Evolutionary conservation across 2,888 invertebrate species (phyloP), one percentile per base, ranked within the genome.

Genomic region (Incurvaria masculella): DNA sequence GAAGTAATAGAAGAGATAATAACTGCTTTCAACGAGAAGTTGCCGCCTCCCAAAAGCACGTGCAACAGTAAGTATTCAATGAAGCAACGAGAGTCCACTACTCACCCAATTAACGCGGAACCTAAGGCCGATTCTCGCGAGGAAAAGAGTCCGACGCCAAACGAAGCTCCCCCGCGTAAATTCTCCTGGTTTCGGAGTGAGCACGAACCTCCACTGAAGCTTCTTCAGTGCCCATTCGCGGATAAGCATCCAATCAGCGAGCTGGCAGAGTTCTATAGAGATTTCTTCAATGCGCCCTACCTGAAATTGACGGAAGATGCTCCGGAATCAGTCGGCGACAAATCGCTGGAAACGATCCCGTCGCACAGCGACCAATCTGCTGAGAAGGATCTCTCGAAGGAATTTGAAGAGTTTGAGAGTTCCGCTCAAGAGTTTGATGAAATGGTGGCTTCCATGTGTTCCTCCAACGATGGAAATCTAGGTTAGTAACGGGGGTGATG

Each of bases 151-250:
- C 74, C 75, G 1, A 74, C 69, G 0, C 69, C 68, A 2, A 59
- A 68, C 10, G 76, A 75, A 50, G 60, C 70, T 60, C 76, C 78
- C 1, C 75, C 75, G 1, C 71, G 72, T 52, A 76, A 72, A 44
- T 75, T 76, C 52, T 57, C 74, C 1, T 73, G 75, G 0, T 71
- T 72, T 39, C 62, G 76, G 2, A 67, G 65, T 40, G 74, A 75
- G 46, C 60, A 86, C 57, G 84, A 86, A 49, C 82, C 83, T 0
- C 90, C 91, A 1, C 82, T 91, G 55, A 86, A 69, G 53, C 76
- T 84, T 4, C 69, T 91, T 78, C 85, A 87, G 72, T 87, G 89
- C 44, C 89, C 91, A 1, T 91, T 91, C 61, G 90, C 89, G 11
- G 87, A 84, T 52, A 74, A 83, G 42, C 87, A 84, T 60, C 82